Evolutionary conservation across 2,888 invertebrate species (phyloP).

Genomic region (Hypolimnas misippus): DNA sequence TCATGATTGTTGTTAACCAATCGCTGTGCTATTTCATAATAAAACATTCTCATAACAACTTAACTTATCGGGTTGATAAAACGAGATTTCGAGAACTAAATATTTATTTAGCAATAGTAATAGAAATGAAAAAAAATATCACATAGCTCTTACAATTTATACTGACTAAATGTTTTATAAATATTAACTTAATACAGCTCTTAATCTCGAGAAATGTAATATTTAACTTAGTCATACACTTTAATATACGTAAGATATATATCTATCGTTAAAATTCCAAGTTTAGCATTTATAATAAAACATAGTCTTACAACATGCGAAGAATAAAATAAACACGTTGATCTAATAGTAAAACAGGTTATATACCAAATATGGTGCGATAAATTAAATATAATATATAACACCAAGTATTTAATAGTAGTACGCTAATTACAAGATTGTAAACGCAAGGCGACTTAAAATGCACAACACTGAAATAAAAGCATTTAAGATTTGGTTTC

Average conservation of each 20-base stretch:
- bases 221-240: conserved; percentile 45
- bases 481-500: background rate
- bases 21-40: conserved; percentile 18
- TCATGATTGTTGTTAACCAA: conserved; percentile 1
- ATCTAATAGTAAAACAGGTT: conserved; percentile 9
- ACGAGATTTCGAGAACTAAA: conserved; percentile 43
- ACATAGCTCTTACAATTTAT: conserved; percentile 72
- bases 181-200: conserved; percentile 39
- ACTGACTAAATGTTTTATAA: conserved; percentile 55
- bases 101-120: conserved; percentile 67
- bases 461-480: conserved; percentile 13
- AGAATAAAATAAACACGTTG: conserved; percentile 14
- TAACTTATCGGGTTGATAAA: conserved; percentile 27
- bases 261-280: conserved; percentile 10
- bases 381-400: conserved; percentile 24
- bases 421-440: conserved; percentile 19
- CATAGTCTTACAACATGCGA: background rate
- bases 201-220: conserved; percentile 23
- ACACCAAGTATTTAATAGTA: conserved; percentile 11
- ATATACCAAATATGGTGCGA: conserved; percentile 4
- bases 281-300: background rate
- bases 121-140: conserved; percentile 67
- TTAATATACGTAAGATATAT: conserved; percentile 24
- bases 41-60: conserved; percentile 21
- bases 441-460: conserved; percentile 8